phyloP scores from a whole-genome alignment of 2,888 invertebrate species.

The Bombylius discolor region DNA sequence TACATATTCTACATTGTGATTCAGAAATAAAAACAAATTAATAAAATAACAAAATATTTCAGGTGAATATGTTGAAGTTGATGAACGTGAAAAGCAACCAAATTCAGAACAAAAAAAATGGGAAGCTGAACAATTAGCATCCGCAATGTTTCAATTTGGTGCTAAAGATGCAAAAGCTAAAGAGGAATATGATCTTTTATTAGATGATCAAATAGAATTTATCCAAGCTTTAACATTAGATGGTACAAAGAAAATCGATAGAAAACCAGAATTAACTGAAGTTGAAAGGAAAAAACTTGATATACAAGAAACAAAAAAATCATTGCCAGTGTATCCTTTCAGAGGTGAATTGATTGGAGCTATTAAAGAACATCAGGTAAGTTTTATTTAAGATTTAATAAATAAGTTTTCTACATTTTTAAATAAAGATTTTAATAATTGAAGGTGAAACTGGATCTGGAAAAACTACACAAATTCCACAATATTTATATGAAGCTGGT shows the following conservation, averaged over 20 bases:
- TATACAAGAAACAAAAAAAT: conserved; percentile 83
- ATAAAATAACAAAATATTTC: conserved; percentile 11
- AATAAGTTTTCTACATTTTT: conserved; percentile 7
- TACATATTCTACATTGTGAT: background rate
- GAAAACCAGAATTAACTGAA: conserved; percentile 50
- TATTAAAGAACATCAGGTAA: conserved; percentile 70
- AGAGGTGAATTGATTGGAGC: conserved; percentile 78
- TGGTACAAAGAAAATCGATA: conserved; percentile 47
- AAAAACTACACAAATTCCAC: conserved; percentile 98
- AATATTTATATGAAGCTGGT: conserved; percentile 91
- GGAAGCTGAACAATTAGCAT: conserved; percentile 94
- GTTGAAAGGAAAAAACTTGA: conserved; percentile 59
- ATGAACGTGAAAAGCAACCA: conserved; percentile 70
- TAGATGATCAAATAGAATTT: conserved; percentile 97
- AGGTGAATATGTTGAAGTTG: conserved; percentile 69
- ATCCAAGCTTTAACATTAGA: conserved; percentile 78
- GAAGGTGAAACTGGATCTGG: conserved; percentile 99
- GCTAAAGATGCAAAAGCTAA: conserved; percentile 65
- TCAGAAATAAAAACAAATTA: background rate
- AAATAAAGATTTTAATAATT: conserved; percentile 65
- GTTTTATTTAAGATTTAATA: background rate
- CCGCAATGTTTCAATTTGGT: conserved; percentile 85
- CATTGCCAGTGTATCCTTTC: conserved; percentile 90
- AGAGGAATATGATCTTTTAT: conserved; percentile 79
- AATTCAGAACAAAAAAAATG: conserved; percentile 85